A percentile compares a stretch with the other conserved stretches of the same genome.
phyloP scores from a whole-genome alignment of 2,113 vertebrate genomes.

The Calyptomena viridis region DNA sequence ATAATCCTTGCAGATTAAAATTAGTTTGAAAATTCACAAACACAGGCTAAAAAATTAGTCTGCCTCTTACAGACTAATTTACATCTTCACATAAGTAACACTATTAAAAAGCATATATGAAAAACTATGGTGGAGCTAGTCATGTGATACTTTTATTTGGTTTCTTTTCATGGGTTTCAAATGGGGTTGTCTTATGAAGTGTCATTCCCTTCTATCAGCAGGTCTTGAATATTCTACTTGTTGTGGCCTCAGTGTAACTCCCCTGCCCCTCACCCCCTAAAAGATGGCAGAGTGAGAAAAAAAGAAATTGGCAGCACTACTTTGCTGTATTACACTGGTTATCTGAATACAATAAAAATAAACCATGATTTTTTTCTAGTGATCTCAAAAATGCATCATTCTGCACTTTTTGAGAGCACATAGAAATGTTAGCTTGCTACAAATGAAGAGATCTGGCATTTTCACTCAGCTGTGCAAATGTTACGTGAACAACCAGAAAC shows the following conservation, averaged over 20 bases:
- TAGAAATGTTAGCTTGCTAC: background rate
- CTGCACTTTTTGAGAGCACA: background rate
- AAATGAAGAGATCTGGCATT: background rate
- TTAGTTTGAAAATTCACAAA: background rate
- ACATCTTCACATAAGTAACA: background rate
- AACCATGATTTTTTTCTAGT: background rate
- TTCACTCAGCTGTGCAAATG: background rate
- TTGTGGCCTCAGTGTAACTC: background rate
- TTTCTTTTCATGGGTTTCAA: background rate
- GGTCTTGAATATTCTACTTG: background rate
- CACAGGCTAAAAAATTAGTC: background rate
- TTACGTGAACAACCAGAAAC: background rate
- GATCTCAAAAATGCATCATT: background rate
- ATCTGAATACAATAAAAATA: background rate
- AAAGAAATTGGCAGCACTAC: background rate
- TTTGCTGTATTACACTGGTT: background rate
- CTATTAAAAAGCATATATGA: background rate
- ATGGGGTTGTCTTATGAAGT: background rate
- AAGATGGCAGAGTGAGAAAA: background rate
- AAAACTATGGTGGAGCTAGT: background rate
- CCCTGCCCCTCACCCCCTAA: rapidly evolving
- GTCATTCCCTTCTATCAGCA: background rate
- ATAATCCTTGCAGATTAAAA: background rate
- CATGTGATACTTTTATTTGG: background rate
- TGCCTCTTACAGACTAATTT: background rate